A percentile compares a stretch with the other conserved stretches of the same genome.
Conservation (phyloP, 37 sponge, comb jelly and placozoan species). For the Sycon ciliatum region DNA sequence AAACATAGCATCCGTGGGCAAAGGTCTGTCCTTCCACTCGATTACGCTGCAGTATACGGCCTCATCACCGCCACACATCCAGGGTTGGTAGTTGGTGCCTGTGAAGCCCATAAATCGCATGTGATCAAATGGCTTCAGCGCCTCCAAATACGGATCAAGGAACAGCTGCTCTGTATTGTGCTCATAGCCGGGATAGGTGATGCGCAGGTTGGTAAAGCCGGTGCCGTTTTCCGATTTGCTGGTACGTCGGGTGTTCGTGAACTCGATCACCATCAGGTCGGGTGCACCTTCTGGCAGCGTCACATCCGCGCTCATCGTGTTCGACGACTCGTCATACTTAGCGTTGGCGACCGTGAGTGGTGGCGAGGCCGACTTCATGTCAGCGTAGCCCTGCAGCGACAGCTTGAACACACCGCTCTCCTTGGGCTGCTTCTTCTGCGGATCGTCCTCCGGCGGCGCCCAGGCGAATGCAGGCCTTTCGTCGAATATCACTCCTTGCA, state of each 20-base stretch:
- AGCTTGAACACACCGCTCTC: constrained; percentile 13
- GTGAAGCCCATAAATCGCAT: constrained; percentile 22
- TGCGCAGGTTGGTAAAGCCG: constrained; percentile 16
- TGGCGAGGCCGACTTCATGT: background rate
- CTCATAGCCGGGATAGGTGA: constrained; percentile 20
- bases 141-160: background rate
- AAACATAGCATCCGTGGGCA: constrained; percentile 17
- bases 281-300: constrained; percentile 13
- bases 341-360: constrained; percentile 17
- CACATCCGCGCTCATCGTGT: constrained; percentile 19
- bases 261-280: constrained; percentile 23
- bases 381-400: background rate
- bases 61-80: constrained; percentile 13
- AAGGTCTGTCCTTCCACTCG: constrained; percentile 5
- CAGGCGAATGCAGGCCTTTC: constrained; percentile 25
- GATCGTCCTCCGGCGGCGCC: constrained; percentile 26
- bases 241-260: constrained; percentile 24
- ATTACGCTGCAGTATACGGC: constrained; percentile 17
- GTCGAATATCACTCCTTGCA: constrained; percentile 17
- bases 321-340: constrained; percentile 17
- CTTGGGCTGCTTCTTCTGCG: constrained; percentile 11
- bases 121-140: constrained; percentile 21
- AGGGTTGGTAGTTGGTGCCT: constrained; percentile 26
- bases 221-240: background rate
- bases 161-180: constrained; percentile 5